Evolutionary conservation across 2,888 invertebrate genomes (phyloP).

Genomic region (Shargacucullia verbasci): DNA sequence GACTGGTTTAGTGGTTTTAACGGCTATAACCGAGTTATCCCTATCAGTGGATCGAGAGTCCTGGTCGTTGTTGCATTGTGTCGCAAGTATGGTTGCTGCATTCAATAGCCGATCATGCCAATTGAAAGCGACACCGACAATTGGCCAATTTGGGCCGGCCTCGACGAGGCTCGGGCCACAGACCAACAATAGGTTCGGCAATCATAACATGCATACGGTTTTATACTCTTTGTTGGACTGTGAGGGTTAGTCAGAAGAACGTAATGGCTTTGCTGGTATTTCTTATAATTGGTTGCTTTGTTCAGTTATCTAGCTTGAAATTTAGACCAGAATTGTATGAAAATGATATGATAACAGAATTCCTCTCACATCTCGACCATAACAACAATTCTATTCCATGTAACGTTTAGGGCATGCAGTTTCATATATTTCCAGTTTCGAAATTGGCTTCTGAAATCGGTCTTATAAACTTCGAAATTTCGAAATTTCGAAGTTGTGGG

Average conservation of each 20-base stretch:
- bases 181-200: constrained; percentile 37
- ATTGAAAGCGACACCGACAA: constrained; percentile 75
- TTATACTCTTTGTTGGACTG: constrained; percentile 26
- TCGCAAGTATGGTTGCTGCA: constrained; percentile 36
- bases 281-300: too few species aligned
- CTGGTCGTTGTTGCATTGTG: constrained; percentile 43
- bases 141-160: constrained; percentile 74
- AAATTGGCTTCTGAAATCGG: too few species aligned
- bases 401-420: too few species aligned
- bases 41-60: constrained; percentile 18
- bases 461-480: too few species aligned
- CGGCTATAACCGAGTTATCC: constrained; percentile 6
- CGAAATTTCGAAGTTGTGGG: too few species aligned
- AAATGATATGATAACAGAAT: too few species aligned
- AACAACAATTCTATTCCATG: too few species aligned
- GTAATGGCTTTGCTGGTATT: too few species aligned
- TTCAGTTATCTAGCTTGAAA: too few species aligned
- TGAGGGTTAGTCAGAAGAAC: constrained; percentile 12
- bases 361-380: too few species aligned
- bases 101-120: constrained; percentile 67
- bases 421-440: too few species aligned
- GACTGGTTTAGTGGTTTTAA: constrained; percentile 3
- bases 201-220: constrained; percentile 37
- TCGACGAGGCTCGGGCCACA: constrained; percentile 35
- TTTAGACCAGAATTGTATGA: too few species aligned